Percentiles rank a stretch among this genome's conserved stretches.
phyloP scores from a whole-genome alignment of 2,797 vertebrate species.

The Girardinus metallicus region DNA sequence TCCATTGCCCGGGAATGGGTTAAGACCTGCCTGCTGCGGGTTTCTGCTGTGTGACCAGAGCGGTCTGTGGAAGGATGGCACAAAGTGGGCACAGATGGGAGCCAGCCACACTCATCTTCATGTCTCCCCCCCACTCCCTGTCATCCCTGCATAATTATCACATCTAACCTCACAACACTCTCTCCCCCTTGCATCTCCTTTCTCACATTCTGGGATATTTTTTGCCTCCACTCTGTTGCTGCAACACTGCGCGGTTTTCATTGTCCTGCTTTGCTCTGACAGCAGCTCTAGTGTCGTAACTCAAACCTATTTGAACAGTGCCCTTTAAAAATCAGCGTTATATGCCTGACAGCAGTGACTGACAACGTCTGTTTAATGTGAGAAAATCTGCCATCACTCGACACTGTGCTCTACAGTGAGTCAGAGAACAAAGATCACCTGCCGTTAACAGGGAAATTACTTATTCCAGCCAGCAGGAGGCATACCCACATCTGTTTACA shows the following conservation, averaged over 20 bases:
- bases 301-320: constrained; percentile 21
- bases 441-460: constrained; percentile 44
- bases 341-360: constrained; percentile 41
- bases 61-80: constrained; percentile 47
- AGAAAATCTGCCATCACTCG: constrained; percentile 55
- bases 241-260: constrained; percentile 26
- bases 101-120: constrained; percentile 65
- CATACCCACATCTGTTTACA: constrained; percentile 47
- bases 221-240: constrained; percentile 36
- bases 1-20: neutral
- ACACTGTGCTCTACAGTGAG: constrained; percentile 42
- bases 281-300: constrained; percentile 32
- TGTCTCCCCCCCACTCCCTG: constrained; percentile 45
- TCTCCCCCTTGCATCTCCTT: constrained; percentile 47
- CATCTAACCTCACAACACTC: constrained; percentile 49
- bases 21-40: constrained; percentile 39
- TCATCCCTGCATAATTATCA: constrained; percentile 68
- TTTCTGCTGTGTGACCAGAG: constrained; percentile 39
- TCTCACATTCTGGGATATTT: constrained; percentile 53
- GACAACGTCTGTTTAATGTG: constrained; percentile 42
- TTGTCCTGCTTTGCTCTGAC: constrained; percentile 38
- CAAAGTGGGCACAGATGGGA: constrained; percentile 70
- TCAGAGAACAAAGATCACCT: constrained; percentile 52
- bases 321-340: constrained; percentile 44
- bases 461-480: constrained; percentile 39